Evolutionary conservation across 1,140 invertebrate genomes (phyloP).

Genomic region (Prorops nasuta): DNA sequence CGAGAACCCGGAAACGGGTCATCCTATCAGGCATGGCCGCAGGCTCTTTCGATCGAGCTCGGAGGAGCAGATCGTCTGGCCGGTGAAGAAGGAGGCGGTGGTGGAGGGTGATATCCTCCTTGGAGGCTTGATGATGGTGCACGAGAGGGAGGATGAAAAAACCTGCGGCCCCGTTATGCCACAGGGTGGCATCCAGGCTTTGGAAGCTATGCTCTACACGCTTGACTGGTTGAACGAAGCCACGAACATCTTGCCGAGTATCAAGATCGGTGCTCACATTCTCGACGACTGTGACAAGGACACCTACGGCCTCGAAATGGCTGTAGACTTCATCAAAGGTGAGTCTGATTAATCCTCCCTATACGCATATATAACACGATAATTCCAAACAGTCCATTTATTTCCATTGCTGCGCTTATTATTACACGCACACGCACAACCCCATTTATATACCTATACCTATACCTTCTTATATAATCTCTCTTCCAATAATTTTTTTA

Average conservation of each 20-base stretch:
- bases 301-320: constrained; percentile 93
- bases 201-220: constrained; percentile 92
- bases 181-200: constrained; percentile 86
- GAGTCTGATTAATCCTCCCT: constrained; percentile 41
- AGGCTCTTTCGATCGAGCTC: constrained; percentile 28
- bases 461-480: too few relatives aligned
- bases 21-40: constrained; percentile 32
- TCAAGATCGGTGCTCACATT: constrained; percentile 83
- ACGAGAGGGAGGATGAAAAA: constrained; percentile 80
- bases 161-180: constrained; percentile 92
- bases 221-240: constrained; percentile 78
- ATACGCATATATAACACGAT: not conserved
- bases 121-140: constrained; percentile 94
- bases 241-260: constrained; percentile 66
- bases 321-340: constrained; percentile 97
- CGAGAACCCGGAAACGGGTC: constrained; percentile 27
- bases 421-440: too few relatives aligned
- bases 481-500: too few relatives aligned
- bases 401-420: too few relatives aligned
- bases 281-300: constrained; percentile 96
- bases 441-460: too few relatives aligned
- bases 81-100: constrained; percentile 80
- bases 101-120: constrained; percentile 82
- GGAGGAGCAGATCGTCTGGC: constrained; percentile 62
- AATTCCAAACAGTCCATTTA: too few relatives aligned